phyloP scores from a whole-genome alignment of 2,888 invertebrate species.

The Heliothis peltigera region DNA sequence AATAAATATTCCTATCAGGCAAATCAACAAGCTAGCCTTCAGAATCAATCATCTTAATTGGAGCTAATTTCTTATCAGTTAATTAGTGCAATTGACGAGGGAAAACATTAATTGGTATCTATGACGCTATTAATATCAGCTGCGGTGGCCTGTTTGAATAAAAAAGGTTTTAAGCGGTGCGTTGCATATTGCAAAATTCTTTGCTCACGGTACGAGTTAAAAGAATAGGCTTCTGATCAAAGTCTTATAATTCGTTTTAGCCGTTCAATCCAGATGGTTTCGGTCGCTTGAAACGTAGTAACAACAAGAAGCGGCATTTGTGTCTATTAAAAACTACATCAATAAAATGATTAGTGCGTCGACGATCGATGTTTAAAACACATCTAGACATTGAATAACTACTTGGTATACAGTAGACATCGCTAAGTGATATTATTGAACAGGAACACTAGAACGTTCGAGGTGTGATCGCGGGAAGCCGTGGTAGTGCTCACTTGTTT shows the following conservation, averaged over 20 bases:
- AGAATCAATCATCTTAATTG: slow-evolving; percentile 60
- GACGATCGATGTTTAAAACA: slow-evolving; percentile 77
- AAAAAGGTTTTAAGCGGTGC: slow-evolving; percentile 37
- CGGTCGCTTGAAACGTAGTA: slow-evolving; percentile 31
- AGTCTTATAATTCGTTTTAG: slow-evolving; percentile 42
- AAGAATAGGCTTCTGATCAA: slow-evolving; percentile 33
- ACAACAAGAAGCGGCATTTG: slow-evolving; percentile 41
- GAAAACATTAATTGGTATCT: slow-evolving; percentile 53
- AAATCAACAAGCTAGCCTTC: slow-evolving; percentile 62
- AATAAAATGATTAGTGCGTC: slow-evolving; percentile 64
- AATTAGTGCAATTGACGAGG: slow-evolving; percentile 55
- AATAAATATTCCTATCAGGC: slow-evolving; percentile 43
- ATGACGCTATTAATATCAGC: slow-evolving; percentile 32
- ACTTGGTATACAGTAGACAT: slow-evolving; percentile 67
- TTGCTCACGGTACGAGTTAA: slow-evolving; percentile 29
- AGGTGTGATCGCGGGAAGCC: slow-evolving; percentile 72
- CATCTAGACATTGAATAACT: slow-evolving; percentile 63
- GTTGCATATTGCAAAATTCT: slow-evolving; percentile 11
- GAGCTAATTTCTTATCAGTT: slow-evolving; percentile 58
- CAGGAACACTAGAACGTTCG: slow-evolving; percentile 76
- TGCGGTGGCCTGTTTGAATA: slow-evolving; percentile 11
- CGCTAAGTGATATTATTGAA: slow-evolving; percentile 73
- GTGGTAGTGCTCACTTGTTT: slow-evolving; percentile 68
- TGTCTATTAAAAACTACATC: slow-evolving; percentile 49
- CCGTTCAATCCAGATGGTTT: slow-evolving; percentile 18